phyloP scores from a whole-genome alignment of 30 jellyfish, hydroid and myxozoan genomes.

The Cassiopea andromeda region DNA sequence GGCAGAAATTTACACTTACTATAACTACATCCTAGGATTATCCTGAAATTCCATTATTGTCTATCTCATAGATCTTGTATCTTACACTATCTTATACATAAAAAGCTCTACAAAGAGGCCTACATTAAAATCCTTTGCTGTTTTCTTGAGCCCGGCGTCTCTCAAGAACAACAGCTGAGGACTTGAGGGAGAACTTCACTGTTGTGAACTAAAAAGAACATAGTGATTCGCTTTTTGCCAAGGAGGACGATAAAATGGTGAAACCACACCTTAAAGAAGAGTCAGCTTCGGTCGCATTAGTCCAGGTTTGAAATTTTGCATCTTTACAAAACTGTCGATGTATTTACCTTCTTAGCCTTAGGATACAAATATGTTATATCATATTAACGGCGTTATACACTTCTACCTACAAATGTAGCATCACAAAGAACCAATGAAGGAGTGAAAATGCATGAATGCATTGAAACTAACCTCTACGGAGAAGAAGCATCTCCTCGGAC shows the following conservation, averaged over 20 bases:
- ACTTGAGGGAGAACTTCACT: background rate
- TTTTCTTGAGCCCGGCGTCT: background rate
- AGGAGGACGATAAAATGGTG: constrained; percentile 15
- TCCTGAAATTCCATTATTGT: background rate
- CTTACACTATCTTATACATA: background rate
- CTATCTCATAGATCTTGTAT: background rate
- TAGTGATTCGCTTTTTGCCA: background rate
- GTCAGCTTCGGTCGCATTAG: constrained; percentile 76
- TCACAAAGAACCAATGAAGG: too few species aligned
- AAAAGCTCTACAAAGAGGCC: background rate
- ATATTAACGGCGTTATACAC: too few species aligned
- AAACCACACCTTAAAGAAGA: constrained; percentile 67
- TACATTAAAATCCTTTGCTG: background rate
- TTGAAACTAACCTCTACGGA: too few species aligned
- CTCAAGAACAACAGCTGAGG: background rate
- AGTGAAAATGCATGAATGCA: too few species aligned
- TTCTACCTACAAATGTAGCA: too few species aligned
- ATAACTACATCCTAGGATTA: background rate
- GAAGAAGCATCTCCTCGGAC: too few species aligned
- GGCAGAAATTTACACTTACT: background rate
- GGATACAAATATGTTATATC: too few species aligned
- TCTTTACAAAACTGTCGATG: background rate
- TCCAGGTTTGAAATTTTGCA: constrained; percentile 39
- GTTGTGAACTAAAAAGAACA: constrained; percentile 28
- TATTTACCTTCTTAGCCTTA: too few species aligned